phyloP scores from a whole-genome alignment of 2,113 vertebrate species.

The Zapus hudsonius region DNA sequence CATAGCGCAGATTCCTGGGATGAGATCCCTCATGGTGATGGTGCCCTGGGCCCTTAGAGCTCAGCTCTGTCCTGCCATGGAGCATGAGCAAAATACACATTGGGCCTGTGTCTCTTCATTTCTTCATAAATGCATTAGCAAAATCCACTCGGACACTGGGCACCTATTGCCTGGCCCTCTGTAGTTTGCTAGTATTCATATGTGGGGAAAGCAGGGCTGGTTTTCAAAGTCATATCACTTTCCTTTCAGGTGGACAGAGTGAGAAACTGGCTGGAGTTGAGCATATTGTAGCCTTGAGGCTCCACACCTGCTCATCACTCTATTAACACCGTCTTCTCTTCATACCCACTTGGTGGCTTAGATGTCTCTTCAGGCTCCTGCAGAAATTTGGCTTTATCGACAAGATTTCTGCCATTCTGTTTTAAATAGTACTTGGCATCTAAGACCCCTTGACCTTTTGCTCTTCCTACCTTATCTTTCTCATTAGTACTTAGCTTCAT shows the following conservation, averaged over 20 bases:
- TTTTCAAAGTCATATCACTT: neutral
- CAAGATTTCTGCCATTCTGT: neutral
- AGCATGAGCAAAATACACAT: neutral
- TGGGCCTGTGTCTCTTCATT: neutral
- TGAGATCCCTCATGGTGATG: neutral
- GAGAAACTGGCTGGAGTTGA: neutral
- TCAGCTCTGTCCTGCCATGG: neutral
- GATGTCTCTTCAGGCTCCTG: neutral
- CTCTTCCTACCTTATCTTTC: neutral
- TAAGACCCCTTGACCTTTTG: neutral
- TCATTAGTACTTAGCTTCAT: neutral
- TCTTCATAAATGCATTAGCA: neutral
- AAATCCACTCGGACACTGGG: neutral
- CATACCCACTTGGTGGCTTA: neutral
- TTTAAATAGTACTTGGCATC: neutral
- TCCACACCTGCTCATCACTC: neutral
- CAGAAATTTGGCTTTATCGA: neutral
- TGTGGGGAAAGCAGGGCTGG: neutral
- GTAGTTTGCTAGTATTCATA: neutral
- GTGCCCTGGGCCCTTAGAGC: rapidly evolving
- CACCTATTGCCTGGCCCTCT: neutral
- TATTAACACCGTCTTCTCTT: neutral
- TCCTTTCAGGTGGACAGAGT: neutral
- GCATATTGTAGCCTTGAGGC: neutral
- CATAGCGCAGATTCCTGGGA: rapidly evolving